Conservation (phyloP, 2,113 vertebrate genomes). For the Oncorhynchus clarkii region DNA sequence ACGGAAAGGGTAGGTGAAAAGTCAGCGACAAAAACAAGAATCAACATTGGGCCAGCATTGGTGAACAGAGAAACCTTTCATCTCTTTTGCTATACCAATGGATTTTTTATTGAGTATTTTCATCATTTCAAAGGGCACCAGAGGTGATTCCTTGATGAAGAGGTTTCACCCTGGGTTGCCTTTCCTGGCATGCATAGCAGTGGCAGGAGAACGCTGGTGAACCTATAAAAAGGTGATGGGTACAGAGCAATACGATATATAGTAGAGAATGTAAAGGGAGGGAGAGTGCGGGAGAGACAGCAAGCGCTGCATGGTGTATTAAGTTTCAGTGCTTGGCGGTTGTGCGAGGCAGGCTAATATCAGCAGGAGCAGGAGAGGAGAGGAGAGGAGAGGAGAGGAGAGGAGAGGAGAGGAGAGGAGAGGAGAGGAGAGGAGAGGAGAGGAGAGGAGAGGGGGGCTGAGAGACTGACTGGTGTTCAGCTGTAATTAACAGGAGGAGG, state of each 20-base stretch:
- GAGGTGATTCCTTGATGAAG: constrained; percentile 2
- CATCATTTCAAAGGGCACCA: background rate
- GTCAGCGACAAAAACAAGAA: too few species aligned
- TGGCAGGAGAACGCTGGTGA: background rate
- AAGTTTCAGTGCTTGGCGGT: constrained; percentile 28
- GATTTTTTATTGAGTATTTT: background rate
- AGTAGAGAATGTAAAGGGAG: background rate
- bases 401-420: background rate
- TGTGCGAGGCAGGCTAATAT: constrained; percentile 17
- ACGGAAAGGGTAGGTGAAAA: too few species aligned
- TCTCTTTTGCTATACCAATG: background rate
- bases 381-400: background rate
- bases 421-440: constrained; percentile 19
- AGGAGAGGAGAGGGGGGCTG: constrained; percentile 13
- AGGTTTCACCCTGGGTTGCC: too few species aligned
- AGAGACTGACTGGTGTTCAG: constrained; percentile 22
- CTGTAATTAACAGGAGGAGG: constrained; percentile 52
- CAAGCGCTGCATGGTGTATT: background rate
- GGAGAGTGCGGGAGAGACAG: background rate
- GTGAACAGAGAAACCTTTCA: background rate
- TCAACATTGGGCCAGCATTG: background rate
- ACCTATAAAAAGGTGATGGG: background rate
- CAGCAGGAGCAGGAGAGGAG: constrained; percentile 11
- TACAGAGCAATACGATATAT: constrained; percentile 7
- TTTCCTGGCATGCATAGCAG: background rate